Evolutionary conservation across 2,888 invertebrate species (phyloP).

Genomic region (Lasioglossum zephyrum): DNA sequence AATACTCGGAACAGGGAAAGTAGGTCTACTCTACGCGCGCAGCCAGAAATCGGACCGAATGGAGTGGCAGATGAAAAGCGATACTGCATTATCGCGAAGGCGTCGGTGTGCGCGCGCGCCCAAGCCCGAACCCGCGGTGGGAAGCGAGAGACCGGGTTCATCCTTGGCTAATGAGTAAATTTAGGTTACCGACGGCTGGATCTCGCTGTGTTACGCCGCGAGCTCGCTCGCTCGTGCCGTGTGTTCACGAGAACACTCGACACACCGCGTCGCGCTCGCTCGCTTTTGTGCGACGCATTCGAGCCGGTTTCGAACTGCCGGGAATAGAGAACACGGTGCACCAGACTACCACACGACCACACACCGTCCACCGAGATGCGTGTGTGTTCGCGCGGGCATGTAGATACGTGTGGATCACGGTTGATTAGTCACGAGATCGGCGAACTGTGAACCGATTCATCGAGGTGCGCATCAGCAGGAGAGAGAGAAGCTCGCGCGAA

Average conservation of each 20-base stretch:
- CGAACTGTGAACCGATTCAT: constrained; percentile 78
- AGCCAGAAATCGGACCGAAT: constrained; percentile 47
- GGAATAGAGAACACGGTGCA: constrained; percentile 15
- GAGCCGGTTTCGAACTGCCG: constrained; percentile 43
- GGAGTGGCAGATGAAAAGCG: constrained; percentile 56
- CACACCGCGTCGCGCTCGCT: constrained; percentile 11
- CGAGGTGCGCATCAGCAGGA: constrained; percentile 72
- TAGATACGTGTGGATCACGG: constrained; percentile 64
- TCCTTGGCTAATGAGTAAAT: constrained; percentile 65
- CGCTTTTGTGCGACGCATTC: constrained; percentile 53
- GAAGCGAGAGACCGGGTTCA: constrained; percentile 42
- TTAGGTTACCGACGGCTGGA: constrained; percentile 57
- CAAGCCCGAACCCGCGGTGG: constrained; percentile 1
- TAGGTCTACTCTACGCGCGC: constrained; percentile 46
- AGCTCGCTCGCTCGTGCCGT: not conserved
- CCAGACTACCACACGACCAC: not conserved
- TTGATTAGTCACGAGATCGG: constrained; percentile 78
- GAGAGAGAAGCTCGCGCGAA: constrained; percentile 37
- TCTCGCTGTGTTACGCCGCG: constrained; percentile 20
- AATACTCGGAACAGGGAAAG: constrained; percentile 48
- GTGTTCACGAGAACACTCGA: constrained; percentile 50
- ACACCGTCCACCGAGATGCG: not conserved
- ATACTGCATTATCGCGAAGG: constrained; percentile 57
- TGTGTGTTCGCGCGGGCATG: constrained; percentile 6
- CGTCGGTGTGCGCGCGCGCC: constrained; percentile 13